These are phyloP conservation scores for Xerus rutilus DNA, from an alignment of 2,797 vertebrate genomes.

Conservation along the genomic window DNA sequence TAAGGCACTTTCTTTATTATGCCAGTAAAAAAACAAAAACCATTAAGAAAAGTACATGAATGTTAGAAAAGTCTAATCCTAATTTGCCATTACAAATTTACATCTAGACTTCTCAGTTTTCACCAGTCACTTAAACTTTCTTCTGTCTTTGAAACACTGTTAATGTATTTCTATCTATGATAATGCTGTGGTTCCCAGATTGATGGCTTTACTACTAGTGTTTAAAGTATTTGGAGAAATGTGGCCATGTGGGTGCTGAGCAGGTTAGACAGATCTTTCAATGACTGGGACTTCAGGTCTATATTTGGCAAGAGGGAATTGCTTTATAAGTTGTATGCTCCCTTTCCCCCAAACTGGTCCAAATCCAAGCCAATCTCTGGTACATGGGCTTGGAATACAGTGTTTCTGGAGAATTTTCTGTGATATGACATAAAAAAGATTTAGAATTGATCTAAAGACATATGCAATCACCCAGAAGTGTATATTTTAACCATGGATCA, in stretches of 20 bases:
- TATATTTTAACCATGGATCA: neutral
- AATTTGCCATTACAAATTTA: neutral
- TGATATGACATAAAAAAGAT: neutral
- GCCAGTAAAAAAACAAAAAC: neutral
- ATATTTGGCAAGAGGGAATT: constrained; percentile 6
- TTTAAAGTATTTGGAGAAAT: constrained; percentile 48
- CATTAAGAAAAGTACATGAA: constrained; percentile 8
- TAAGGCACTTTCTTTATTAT: neutral
- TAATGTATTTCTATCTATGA: neutral
- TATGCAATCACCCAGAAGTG: neutral
- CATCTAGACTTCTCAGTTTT: neutral
- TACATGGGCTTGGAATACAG: neutral
- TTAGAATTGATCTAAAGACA: neutral
- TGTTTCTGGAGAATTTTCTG: neutral
- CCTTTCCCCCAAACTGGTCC: constrained; percentile 37
- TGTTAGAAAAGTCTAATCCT: constrained; percentile 6
- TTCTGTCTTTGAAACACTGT: neutral
- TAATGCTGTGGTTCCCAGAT: neutral
- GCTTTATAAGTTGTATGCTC: neutral
- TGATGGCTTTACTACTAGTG: neutral
- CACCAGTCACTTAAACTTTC: neutral
- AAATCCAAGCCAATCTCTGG: neutral
- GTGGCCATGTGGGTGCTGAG: neutral
- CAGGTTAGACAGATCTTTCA: neutral
- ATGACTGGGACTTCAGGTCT: constrained; percentile 16